A percentile compares a stretch with the other conserved stretches of the same genome.
Evolutionary conservation across 2,113 vertebrate species (phyloP).

Genomic region (Zosterops pallidus): DNA sequence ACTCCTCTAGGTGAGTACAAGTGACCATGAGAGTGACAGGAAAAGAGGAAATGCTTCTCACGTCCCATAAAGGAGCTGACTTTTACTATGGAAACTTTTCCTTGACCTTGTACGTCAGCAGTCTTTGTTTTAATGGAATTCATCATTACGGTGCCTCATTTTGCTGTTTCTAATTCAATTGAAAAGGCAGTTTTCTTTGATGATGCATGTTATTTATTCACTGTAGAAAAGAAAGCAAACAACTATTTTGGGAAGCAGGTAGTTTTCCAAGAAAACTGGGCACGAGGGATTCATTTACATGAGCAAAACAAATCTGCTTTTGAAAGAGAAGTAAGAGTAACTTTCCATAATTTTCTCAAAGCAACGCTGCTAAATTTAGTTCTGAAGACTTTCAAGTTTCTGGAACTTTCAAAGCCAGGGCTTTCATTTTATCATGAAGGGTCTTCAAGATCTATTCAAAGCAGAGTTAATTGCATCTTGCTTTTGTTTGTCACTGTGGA

Average conservation of each 20-base stretch:
- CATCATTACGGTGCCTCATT: conserved; percentile 44
- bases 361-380: conserved; percentile 14
- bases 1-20: not conserved
- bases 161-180: conserved; percentile 58
- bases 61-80: not conserved
- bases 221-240: conserved; percentile 28
- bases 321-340: conserved; percentile 3
- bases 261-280: conserved; percentile 33
- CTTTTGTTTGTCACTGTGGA: not conserved
- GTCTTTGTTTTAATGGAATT: conserved; percentile 44
- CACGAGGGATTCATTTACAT: conserved; percentile 55
- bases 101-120: conserved; percentile 56
- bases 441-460: not conserved
- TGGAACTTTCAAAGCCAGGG: not conserved
- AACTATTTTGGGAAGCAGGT: conserved; percentile 35
- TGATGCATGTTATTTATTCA: conserved; percentile 55
- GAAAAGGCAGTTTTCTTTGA: conserved; percentile 71
- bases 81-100: not conserved
- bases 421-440: not conserved
- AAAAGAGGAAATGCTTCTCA: not conserved
- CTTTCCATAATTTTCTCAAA: conserved; percentile 15
- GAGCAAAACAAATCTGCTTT: conserved; percentile 40
- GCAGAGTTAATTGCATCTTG: not conserved
- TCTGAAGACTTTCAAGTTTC: not conserved
- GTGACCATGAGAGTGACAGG: not conserved